These are phyloP conservation scores for Cylloceria caligata DNA, from an alignment of 2,888 invertebrate species.

Conservation along the genomic window DNA sequence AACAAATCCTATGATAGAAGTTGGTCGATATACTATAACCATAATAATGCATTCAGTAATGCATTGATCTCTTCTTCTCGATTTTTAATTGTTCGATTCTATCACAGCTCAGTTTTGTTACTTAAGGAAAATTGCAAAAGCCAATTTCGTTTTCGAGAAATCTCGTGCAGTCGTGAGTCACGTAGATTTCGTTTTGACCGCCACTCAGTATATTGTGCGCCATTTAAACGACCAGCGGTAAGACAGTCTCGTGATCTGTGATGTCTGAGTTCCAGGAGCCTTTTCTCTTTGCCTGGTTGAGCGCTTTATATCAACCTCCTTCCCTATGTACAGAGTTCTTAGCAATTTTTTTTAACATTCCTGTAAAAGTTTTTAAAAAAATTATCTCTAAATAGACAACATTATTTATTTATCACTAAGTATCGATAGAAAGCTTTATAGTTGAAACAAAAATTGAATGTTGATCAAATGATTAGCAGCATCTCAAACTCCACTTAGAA, in stretches of 20 bases:
- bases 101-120: slow-evolving; percentile 3
- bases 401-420: too few relatives aligned
- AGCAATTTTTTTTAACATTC: not conserved
- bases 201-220: slow-evolving; percentile 25
- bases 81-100: not conserved
- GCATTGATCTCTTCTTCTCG: slow-evolving; percentile 20
- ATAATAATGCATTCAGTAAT: slow-evolving; percentile 35
- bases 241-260: slow-evolving; percentile 18
- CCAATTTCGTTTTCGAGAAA: not conserved
- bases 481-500: too few relatives aligned
- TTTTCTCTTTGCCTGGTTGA: slow-evolving; percentile 15
- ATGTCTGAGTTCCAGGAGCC: slow-evolving; percentile 24
- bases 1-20: slow-evolving; percentile 33
- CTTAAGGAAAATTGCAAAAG: not conserved
- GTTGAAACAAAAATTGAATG: too few relatives aligned
- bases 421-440: too few relatives aligned
- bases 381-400: too few relatives aligned
- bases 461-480: too few relatives aligned
- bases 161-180: slow-evolving; percentile 6
- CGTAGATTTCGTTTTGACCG: slow-evolving; percentile 47
- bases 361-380: not conserved
- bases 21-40: slow-evolving; percentile 7
- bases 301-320: not conserved
- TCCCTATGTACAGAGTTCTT: too few relatives aligned
- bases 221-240: slow-evolving; percentile 21